Evolutionary conservation across 2,888 invertebrate species (phyloP).

Genomic region (Steinernema hermaphroditum): DNA sequence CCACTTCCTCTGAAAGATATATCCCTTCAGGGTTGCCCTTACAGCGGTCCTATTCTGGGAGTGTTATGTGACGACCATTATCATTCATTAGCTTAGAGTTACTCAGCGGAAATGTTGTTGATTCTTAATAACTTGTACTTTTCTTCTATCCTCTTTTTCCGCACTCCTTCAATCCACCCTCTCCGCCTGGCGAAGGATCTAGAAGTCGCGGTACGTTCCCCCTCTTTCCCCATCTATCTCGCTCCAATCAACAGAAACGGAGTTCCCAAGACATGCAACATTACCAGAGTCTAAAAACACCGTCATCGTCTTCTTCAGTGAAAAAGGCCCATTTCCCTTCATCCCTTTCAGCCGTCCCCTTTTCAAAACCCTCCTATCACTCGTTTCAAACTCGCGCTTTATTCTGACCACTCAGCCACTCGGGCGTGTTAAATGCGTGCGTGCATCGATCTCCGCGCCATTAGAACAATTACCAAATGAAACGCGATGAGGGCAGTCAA

Average conservation of each 20-base stretch:
- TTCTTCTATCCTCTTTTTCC: not conserved
- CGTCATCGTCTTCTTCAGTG: slow-evolving; percentile 5
- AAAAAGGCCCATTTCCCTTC: slow-evolving; percentile 8
- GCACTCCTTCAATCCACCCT: not conserved
- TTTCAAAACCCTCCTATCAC: no score
- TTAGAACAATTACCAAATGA: slow-evolving; percentile 31
- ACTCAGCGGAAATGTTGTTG: no score
- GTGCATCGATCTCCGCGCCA: slow-evolving; percentile 14
- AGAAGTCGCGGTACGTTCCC: not conserved
- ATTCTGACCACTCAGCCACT: no score
- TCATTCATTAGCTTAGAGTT: no score
- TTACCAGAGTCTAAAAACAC: slow-evolving; percentile 20
- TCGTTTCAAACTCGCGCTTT: no score
- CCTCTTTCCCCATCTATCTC: not conserved
- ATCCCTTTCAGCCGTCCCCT: no score
- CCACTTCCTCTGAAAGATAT: no score
- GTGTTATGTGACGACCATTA: no score
- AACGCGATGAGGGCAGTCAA: slow-evolving; percentile 29
- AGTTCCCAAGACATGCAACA: slow-evolving; percentile 9
- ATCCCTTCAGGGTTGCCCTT: not conserved
- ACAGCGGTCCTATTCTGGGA: not conserved
- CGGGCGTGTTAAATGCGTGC: no score
- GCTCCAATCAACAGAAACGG: slow-evolving; percentile 1
- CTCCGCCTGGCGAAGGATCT: not conserved
- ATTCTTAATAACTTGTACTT: no score